phyloP scores from a whole-genome alignment of 2,888 invertebrate species.

The Blastobasis adustella region DNA sequence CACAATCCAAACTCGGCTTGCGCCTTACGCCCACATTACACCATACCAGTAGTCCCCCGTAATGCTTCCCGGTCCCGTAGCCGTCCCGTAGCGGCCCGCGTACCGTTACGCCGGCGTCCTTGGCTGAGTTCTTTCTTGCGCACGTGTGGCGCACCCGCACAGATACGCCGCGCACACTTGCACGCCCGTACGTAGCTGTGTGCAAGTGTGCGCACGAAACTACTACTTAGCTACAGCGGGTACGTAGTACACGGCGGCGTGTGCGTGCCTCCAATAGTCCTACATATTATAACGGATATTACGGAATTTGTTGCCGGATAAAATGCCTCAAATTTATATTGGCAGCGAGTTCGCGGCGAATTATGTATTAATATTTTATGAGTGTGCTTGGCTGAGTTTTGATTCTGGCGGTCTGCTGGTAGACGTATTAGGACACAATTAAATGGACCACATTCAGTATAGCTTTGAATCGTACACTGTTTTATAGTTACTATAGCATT shows the following conservation, averaged over 20 bases:
- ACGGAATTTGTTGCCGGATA: slow-evolving; percentile 51
- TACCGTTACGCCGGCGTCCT: slow-evolving; percentile 72
- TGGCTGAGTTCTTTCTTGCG: slow-evolving; percentile 73
- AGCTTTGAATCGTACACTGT: too few relatives aligned
- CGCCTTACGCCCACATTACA: too few relatives aligned
- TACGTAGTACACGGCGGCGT: slow-evolving; percentile 13
- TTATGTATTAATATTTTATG: too few relatives aligned
- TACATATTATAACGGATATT: slow-evolving; percentile 59
- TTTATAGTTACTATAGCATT: too few relatives aligned
- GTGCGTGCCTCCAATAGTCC: slow-evolving; percentile 54
- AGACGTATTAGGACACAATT: too few relatives aligned
- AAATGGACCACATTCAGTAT: too few relatives aligned
- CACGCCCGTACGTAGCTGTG: neutral
- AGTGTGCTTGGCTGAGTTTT: too few relatives aligned
- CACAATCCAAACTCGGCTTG: too few relatives aligned
- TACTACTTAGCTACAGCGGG: neutral
- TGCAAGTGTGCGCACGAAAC: slow-evolving; percentile 15
- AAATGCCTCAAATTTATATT: neutral
- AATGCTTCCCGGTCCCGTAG: slow-evolving; percentile 5
- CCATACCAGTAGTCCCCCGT: too few relatives aligned
- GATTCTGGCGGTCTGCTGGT: too few relatives aligned
- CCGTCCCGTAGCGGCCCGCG: slow-evolving; percentile 16
- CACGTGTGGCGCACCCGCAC: slow-evolving; percentile 61
- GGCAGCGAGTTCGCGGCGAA: neutral
- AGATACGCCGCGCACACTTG: slow-evolving; percentile 18